Evolutionary conservation across 2,113 vertebrate species (phyloP).

Genomic region (Empidonax alnorum): DNA sequence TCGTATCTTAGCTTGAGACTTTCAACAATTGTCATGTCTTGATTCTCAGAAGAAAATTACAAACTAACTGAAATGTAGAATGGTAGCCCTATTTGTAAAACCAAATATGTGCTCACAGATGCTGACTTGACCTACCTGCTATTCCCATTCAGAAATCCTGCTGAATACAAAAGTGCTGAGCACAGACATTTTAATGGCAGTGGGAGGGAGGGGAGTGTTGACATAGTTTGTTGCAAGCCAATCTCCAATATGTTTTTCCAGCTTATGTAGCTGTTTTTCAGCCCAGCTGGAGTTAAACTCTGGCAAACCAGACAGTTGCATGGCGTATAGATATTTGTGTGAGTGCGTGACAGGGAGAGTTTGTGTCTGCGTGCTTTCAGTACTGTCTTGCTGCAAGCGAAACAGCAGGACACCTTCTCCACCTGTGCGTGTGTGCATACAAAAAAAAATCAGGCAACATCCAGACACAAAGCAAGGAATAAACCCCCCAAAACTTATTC

Average conservation of each 20-base stretch:
- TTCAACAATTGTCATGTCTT: background rate
- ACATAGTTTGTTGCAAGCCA: background rate
- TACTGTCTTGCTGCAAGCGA: background rate
- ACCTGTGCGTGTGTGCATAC: background rate
- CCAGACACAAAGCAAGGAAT: background rate
- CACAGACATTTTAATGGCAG: background rate
- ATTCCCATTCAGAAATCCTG: background rate
- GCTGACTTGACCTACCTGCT: background rate
- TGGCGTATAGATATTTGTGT: rapidly evolving
- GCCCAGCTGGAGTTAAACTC: conserved; percentile 1
- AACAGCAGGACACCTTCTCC: background rate
- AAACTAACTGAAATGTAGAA: background rate
- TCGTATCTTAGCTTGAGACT: background rate
- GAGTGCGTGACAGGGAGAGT: background rate
- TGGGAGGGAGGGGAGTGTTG: background rate
- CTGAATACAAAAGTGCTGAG: background rate
- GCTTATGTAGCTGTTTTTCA: background rate
- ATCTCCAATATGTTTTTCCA: background rate
- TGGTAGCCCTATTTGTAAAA: background rate
- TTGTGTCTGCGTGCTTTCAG: background rate
- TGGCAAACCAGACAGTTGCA: background rate
- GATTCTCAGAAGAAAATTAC: background rate
- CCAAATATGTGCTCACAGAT: background rate
- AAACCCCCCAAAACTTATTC: background rate
- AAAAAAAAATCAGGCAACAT: background rate